A percentile compares a stretch with the other conserved stretches of the same genome.
phyloP scores from a whole-genome alignment of 2,797 vertebrate genomes.

The Lithobates sylvaticus region DNA sequence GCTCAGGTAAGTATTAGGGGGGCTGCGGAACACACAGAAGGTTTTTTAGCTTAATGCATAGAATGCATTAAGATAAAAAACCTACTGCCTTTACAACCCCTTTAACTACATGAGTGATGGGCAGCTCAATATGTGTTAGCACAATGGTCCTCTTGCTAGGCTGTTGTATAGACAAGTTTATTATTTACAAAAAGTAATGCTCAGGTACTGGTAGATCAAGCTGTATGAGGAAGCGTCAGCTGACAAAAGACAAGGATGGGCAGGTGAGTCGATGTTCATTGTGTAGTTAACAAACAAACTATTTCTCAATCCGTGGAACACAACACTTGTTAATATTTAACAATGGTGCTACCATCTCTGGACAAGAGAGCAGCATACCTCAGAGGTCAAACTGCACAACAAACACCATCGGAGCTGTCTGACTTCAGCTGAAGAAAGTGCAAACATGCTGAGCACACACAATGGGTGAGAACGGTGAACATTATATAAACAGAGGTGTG shows the following conservation, averaged over 20 bases:
- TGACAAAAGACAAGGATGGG: not conserved
- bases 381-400: slow-evolving; percentile 42
- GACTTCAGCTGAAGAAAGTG: slow-evolving; percentile 36
- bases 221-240: not conserved
- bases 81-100: too few species aligned
- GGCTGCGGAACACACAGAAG: too few species aligned
- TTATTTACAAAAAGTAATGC: not conserved
- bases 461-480: slow-evolving; percentile 45
- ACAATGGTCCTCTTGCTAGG: not conserved
- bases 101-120: too few species aligned
- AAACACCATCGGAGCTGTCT: slow-evolving; percentile 46
- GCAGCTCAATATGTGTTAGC: too few species aligned
- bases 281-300: slow-evolving; percentile 20
- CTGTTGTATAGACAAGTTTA: not conserved
- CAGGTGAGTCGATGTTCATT: not conserved
- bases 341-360: slow-evolving; percentile 25
- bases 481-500: slow-evolving; percentile 55
- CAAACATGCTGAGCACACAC: slow-evolving; percentile 44
- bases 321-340: slow-evolving; percentile 54
- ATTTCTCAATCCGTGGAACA: slow-evolving; percentile 37
- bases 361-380: slow-evolving; percentile 19
- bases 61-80: too few species aligned
- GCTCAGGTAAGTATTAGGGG: too few species aligned
- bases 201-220: not conserved
- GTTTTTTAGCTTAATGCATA: too few species aligned